phyloP scores from a whole-genome alignment of 2,888 invertebrate genomes.

The Melinaea marsaeus region DNA sequence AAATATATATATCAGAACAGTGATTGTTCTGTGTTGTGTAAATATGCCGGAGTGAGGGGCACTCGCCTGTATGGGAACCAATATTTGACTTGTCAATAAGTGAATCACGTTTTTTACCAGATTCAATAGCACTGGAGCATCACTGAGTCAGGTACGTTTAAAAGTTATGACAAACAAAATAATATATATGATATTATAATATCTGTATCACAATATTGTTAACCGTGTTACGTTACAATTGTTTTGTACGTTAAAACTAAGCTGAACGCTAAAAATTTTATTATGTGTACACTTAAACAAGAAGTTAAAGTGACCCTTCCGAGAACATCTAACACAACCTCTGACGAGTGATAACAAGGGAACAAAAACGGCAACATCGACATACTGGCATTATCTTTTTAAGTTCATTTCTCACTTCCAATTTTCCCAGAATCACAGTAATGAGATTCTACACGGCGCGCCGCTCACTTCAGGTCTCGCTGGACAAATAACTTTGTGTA shows the following conservation, averaged over 20 bases:
- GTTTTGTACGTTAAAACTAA: not conserved
- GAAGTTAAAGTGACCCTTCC: conserved; percentile 33
- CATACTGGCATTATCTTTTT: conserved; percentile 63
- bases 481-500: conserved; percentile 66
- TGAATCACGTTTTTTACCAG: conserved; percentile 45
- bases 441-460: conserved; percentile 72
- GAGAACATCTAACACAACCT: conserved; percentile 37
- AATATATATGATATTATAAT: conserved; percentile 4
- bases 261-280: not conserved
- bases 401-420: conserved; percentile 72
- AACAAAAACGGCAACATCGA: conserved; percentile 46
- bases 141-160: conserved; percentile 43
- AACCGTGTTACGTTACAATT: not conserved
- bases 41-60: conserved; percentile 42
- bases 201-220: not conserved
- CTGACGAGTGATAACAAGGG: conserved; percentile 36
- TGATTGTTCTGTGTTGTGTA: conserved; percentile 35
- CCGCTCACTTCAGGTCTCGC: conserved; percentile 52
- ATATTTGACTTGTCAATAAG: conserved; percentile 66
- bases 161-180: conserved; percentile 12
- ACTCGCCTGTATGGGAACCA: conserved; percentile 46
- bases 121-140: conserved; percentile 37
- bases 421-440: conserved; percentile 71
- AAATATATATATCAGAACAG: conserved; percentile 19
- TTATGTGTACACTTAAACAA: conserved; percentile 20